Conservation (phyloP, 2,888 invertebrate species). For the Mythimna pallens region DNA sequence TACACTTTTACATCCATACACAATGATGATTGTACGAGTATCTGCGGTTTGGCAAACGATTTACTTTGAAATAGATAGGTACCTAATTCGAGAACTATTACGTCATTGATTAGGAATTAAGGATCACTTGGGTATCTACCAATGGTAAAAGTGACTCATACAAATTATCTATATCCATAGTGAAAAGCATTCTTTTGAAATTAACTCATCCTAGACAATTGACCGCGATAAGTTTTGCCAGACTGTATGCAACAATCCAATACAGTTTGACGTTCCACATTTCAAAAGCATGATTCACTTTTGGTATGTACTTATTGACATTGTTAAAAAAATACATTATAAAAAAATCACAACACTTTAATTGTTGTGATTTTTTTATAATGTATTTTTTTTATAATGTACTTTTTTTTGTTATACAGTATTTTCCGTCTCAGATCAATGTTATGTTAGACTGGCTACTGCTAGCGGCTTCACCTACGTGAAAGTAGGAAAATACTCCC, state of each 20-base stretch:
- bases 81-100: slow-evolving; percentile 8
- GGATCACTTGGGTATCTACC: slow-evolving; percentile 19
- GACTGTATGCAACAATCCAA: neutral
- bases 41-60: neutral
- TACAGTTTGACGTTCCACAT: slow-evolving; percentile 4
- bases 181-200: slow-evolving; percentile 59
- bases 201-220: slow-evolving; percentile 41
- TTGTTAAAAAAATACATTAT: neutral
- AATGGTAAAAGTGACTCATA: slow-evolving; percentile 52
- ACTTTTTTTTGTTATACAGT: neutral
- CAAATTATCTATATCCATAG: slow-evolving; percentile 49
- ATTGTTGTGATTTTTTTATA: neutral
- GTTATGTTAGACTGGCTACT: too few relatives aligned
- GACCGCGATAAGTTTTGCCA: slow-evolving; percentile 16
- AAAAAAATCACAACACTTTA: neutral
- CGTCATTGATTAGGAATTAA: slow-evolving; percentile 47
- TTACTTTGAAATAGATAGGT: too few relatives aligned
- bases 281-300: slow-evolving; percentile 3
- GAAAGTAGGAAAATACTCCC: too few relatives aligned
- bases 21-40: neutral
- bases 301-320: neutral
- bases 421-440: too few relatives aligned
- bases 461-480: too few relatives aligned
- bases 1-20: too few relatives aligned
- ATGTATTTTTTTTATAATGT: neutral